Evolutionary conservation across 1,140 invertebrate genomes (phyloP), one percentile per base, ranked within the genome.

Genomic region (Cherax quadricarinatus): DNA sequence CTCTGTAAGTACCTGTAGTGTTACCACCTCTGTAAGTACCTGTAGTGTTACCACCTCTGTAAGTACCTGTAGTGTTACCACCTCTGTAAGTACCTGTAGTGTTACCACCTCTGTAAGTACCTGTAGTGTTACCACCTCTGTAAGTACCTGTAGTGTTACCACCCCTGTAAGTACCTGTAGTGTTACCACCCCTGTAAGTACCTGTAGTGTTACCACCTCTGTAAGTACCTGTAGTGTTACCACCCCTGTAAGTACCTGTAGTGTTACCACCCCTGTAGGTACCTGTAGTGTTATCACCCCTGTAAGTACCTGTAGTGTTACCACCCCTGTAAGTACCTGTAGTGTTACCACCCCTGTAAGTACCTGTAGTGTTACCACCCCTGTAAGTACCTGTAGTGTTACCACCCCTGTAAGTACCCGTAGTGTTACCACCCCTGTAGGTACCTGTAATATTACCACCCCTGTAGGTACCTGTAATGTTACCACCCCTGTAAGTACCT

Each of bases 111-210:
- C 73, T 14, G 73, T n/a, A 75, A n/a, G 73, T 75, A 75, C 21
- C 30, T 75, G 73, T 14, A 57, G 53, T 57, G 6, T 57, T 14
- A 57, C 53, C 53, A 57, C 12, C 53, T 3, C 53, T 9, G 53
- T 57, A 57, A 57, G 53, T 1, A 14, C 53, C 53, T 57, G 53
- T 14, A 57, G 53, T 57, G 53, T 57, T 14, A 57, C 53, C 53
- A 57, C 12, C 53, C 88, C 16, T 73, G 88, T 89, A 48, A 89
- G 88, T 89, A 89, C 75, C 30, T 21, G 60, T 12, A n/a, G 18
- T 57, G 53, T 57, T 14, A 41, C 30, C 30, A 81, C 49, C 80
- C 70, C 66, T 16, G 30, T 41, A 41, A 41, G 30, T 41, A 41
- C 30, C 30, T 41, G 30, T 41, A 41, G 30, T 41, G 30, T 41